Base-by-base conservation (phyloP, 92 coral and sea anemone genomes). In the Blastomussa wellsi region DNA sequence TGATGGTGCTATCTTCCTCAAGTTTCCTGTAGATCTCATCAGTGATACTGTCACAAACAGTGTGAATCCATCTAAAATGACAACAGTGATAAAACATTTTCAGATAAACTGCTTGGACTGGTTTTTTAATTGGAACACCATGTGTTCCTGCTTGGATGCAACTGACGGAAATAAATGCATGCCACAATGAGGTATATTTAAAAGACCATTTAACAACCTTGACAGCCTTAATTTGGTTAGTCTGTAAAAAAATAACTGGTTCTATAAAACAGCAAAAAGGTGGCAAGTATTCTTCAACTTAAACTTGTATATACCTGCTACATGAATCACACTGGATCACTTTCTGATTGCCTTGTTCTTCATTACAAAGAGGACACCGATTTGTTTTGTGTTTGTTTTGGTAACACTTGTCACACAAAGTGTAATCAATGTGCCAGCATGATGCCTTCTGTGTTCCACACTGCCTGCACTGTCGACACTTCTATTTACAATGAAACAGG, bases 251-350 rank as follows among this genome's bases (percentile, higher is more conserved):
- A 48, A 7, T 13, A 48, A 48, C 53, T 48, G 5, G 53, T 48
- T 48, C 53, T 48, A 5, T 41, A 41, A 41, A 41, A 41, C 44
- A 41, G 44, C 44, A 7, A 41, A 41, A 41, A 7, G 7, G 7
- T 13, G 29, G 31, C 15, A n/a, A 24, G 1, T 7, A 14, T 13
- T 44, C 0, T 44, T 13, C 11, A 57, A 24, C 60, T 53, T 32
- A 32, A 44, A 47, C 51, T 17, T 62, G 33, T 24, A 87, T 93
- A 64, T 80, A 97, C 99, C 95, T 97, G 92, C 96, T 97, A 65
- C 99, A 97, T 0, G 99, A 92, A 79, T 95, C 95, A 86, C 99
- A 97, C 86, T 97, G 99, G 24, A 97, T 95, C 14, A 92, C 91
- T 76, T 87, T 92, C 41, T 91, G 92, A 42, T 89, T 90, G 28